phyloP scores from a whole-genome alignment of 2,888 invertebrate genomes.

The Scelioninae gen. 2 region DNA sequence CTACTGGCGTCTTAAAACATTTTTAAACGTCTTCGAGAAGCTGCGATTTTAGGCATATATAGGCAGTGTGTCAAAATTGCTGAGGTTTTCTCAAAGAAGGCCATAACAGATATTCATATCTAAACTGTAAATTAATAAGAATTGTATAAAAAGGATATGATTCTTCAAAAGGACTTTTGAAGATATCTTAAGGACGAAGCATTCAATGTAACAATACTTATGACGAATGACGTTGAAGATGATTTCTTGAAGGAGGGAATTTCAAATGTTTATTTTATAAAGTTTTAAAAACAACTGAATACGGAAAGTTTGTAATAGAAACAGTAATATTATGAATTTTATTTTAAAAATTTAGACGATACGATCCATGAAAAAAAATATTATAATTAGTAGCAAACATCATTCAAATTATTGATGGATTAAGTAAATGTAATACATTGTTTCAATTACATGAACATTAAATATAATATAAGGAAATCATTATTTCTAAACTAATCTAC shows the following conservation, averaged over 20 bases:
- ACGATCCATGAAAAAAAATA: too few species aligned
- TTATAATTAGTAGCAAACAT: too few species aligned
- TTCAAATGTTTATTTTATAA: too few species aligned
- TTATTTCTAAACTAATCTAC: too few species aligned
- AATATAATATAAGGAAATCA: too few species aligned
- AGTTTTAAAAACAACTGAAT: too few species aligned
- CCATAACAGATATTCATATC: constrained; percentile 45
- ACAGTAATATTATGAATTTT: too few species aligned
- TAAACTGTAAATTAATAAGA: constrained; percentile 35
- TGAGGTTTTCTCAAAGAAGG: constrained; percentile 46
- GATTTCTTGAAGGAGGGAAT: constrained; percentile 11
- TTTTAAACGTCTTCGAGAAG: constrained; percentile 29
- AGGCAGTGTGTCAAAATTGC: constrained; percentile 36
- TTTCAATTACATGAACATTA: too few species aligned
- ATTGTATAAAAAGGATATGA: constrained; percentile 43
- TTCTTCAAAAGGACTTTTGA: constrained; percentile 54
- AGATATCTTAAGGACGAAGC: constrained; percentile 35
- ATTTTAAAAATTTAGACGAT: too few species aligned
- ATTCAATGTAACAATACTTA: constrained; percentile 43
- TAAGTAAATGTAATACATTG: too few species aligned
- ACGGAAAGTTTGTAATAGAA: too few species aligned
- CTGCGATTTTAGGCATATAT: constrained; percentile 25
- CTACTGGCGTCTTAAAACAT: constrained; percentile 22
- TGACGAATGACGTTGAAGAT: constrained; percentile 19
- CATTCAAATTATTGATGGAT: too few species aligned